Conservation (phyloP, 2,888 invertebrate species). For the Drepana falcataria region DNA sequence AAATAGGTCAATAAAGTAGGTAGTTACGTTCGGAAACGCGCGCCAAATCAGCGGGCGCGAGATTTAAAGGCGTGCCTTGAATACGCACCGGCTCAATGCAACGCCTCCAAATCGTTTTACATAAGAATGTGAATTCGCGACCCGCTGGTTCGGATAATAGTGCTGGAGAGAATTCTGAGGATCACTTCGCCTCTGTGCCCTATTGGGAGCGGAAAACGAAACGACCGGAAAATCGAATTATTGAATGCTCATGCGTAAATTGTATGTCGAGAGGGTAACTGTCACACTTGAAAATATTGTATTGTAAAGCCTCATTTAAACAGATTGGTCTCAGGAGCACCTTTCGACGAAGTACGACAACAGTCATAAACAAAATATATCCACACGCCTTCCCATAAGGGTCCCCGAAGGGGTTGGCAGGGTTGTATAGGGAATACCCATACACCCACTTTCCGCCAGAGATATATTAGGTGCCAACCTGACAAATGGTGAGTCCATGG, state of each 20-base stretch:
- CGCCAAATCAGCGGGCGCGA: constrained; percentile 55
- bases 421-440: too few species aligned
- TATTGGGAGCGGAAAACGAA: constrained; percentile 34
- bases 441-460: too few species aligned
- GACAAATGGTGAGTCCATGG: too few species aligned
- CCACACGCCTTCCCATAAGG: too few species aligned
- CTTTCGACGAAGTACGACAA: too few species aligned
- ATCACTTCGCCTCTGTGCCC: constrained; percentile 33
- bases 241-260: constrained; percentile 14
- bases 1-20: constrained; percentile 49
- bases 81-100: constrained; percentile 45
- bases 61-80: constrained; percentile 65
- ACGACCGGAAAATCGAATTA: constrained; percentile 52
- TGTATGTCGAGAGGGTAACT: constrained; percentile 21
- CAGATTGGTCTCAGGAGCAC: too few species aligned
- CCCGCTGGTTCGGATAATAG: constrained; percentile 69
- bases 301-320: not conserved
- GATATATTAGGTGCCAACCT: too few species aligned
- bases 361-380: too few species aligned
- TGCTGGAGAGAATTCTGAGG: constrained; percentile 45
- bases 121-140: constrained; percentile 66
- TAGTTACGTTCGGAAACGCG: constrained; percentile 25
- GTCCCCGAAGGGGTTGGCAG: too few species aligned
- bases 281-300: constrained; percentile 8
- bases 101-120: constrained; percentile 50